Evolutionary conservation across 1,140 invertebrate species (phyloP).

Genomic region (Xylocopa sonorina): DNA sequence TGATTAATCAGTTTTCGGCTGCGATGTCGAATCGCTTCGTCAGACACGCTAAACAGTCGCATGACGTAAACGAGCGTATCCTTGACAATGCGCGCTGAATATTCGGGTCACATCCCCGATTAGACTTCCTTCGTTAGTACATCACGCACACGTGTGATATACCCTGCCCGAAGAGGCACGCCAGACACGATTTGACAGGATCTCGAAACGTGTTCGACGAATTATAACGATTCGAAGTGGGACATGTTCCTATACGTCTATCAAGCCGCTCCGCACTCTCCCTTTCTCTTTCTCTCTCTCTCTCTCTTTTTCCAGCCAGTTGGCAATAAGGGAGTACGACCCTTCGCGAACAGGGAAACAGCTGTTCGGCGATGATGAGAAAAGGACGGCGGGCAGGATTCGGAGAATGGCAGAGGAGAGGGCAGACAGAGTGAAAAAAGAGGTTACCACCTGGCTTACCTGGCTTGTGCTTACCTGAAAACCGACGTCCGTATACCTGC

Average conservation of each 20-base stretch:
- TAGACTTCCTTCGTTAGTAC: constrained; percentile 45
- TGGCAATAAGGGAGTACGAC: constrained; percentile 76
- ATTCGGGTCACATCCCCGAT: constrained; percentile 48
- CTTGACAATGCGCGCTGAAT: constrained; percentile 39
- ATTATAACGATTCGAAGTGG: constrained; percentile 73
- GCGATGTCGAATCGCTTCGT: neutral
- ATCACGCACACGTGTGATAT: constrained; percentile 6
- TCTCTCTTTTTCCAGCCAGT: constrained; percentile 46
- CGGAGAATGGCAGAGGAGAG: constrained; percentile 47
- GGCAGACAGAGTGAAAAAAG: constrained; percentile 68
- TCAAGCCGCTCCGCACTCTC: constrained; percentile 32
- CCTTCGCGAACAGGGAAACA: constrained; percentile 76
- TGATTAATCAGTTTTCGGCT: too few relatives aligned
- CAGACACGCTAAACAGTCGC: neutral
- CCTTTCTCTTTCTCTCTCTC: constrained; percentile 25
- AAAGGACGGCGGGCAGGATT: constrained; percentile 55
- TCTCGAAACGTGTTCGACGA: constrained; percentile 61
- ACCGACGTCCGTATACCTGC: constrained; percentile 71
- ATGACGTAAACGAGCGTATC: constrained; percentile 16
- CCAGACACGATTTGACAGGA: constrained; percentile 57
- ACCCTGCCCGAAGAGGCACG: neutral
- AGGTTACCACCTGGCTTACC: constrained; percentile 80
- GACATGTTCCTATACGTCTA: constrained; percentile 67
- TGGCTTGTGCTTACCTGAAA: constrained; percentile 77
- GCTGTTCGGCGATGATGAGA: constrained; percentile 76